These are phyloP conservation scores for Cephus pulcher DNA, from an alignment of 2,888 invertebrate species.

Conservation along the genomic window DNA sequence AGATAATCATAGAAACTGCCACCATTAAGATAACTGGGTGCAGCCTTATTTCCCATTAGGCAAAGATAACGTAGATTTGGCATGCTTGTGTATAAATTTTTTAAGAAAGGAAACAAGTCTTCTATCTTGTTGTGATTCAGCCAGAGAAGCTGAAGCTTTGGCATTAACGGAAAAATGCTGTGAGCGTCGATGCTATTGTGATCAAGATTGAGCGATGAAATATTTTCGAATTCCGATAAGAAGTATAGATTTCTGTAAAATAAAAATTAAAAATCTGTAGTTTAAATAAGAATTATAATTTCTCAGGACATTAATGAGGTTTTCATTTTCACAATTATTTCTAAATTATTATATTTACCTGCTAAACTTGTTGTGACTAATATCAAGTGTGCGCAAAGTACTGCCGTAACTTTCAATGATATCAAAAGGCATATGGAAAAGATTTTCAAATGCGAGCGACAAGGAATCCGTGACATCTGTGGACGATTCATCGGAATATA, in stretches of 20 bases:
- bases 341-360: slow-evolving; percentile 41
- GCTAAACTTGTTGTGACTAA: slow-evolving; percentile 60
- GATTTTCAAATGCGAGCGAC: slow-evolving; percentile 58
- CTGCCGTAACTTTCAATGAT: slow-evolving; percentile 55
- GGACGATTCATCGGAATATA: slow-evolving; percentile 35
- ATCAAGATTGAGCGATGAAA: slow-evolving; percentile 85
- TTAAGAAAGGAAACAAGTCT: slow-evolving; percentile 79
- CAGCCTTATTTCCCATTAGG: slow-evolving; percentile 87
- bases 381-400: slow-evolving; percentile 51
- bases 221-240: slow-evolving; percentile 76
- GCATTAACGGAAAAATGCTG: slow-evolving; percentile 78
- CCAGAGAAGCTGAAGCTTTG: slow-evolving; percentile 82
- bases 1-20: slow-evolving; percentile 80
- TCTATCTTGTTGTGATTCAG: slow-evolving; percentile 71
- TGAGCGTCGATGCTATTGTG: slow-evolving; percentile 80
- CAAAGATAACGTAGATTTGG: slow-evolving; percentile 82
- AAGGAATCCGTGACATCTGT: slow-evolving; percentile 46
- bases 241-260: slow-evolving; percentile 77
- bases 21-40: slow-evolving; percentile 82
- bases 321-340: neutral
- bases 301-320: neutral
- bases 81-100: slow-evolving; percentile 76
- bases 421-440: slow-evolving; percentile 59
- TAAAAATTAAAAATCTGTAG: neutral
- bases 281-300: neutral